Base-by-base conservation (phyloP, 2,888 invertebrate species). In the Sinhomidia bicolor region DNA sequence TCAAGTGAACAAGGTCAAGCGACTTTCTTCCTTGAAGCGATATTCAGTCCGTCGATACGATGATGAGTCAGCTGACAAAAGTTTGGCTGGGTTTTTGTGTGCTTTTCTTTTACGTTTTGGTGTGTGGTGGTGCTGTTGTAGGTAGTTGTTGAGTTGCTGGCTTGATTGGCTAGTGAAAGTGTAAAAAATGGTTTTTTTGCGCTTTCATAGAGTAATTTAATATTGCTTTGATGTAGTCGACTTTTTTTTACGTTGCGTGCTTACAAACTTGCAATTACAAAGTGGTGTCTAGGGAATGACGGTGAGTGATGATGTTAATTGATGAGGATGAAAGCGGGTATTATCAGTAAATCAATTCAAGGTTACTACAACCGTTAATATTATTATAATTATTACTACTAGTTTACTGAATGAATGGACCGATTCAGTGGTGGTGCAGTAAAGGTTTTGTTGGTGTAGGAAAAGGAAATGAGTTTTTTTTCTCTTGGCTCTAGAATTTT, bases 251-350 rank as follows among this genome's bases (percentile, higher is more conserved):
- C 36, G 36, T 65, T 65, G 65, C 65, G 65, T 65, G 65, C 17
- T 65, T 65, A 36, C 36, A 65, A 65, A 65, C 23, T 20, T 65
- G 36, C 65, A 65, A 65, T 65, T 65, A 65, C 36, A 32, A 32
- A 36, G 65, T 26, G 29, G 9, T n/a, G 17, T 3, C 65, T 36
- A 36, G 65, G 36, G 65, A 65, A 65, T 65, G 65, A 65, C 65
- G 65, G 65, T 65, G 65, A 65, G 65, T 65, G 32, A 65, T 65
- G 65, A 65, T 65, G 65, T 23, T 65, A 65, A 65, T 65, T 65
- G 36, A 65, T 17, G 65, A 36, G 36, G 32, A 65, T 36, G 65
- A 32, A 36, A 65, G 17, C 36, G n/a, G 26, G 20, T 36, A n/a
- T 17, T 36, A 17, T 65, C 14, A 65, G 60, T 60, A 17, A 65